phyloP scores from a whole-genome alignment of 2,113 vertebrate species.

The Sebastes schlegelii region DNA sequence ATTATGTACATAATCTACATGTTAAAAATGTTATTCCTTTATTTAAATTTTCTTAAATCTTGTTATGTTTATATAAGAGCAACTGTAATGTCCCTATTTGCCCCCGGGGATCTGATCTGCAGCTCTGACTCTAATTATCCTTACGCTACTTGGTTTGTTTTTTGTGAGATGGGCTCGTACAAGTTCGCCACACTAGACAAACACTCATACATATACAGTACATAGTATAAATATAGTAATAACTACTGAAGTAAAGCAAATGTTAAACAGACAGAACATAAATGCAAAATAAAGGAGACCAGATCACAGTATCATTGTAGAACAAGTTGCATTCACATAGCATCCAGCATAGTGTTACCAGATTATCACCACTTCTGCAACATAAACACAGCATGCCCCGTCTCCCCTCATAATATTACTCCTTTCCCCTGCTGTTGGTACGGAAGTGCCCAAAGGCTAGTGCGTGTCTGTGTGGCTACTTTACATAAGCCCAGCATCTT shows the following conservation, averaged over 20 bases:
- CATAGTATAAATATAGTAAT: neutral
- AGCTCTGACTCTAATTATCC: too few relatives aligned
- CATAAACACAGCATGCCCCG: conserved; percentile 37
- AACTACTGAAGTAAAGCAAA: neutral
- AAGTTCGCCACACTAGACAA: neutral
- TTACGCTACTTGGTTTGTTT: neutral
- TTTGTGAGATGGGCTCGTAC: neutral
- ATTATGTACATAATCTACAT: too few relatives aligned
- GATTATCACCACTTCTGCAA: conserved; percentile 39
- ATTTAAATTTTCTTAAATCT: too few relatives aligned
- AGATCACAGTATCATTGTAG: conserved; percentile 7
- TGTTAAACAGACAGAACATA: neutral
- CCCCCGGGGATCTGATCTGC: too few relatives aligned
- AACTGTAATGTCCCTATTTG: too few relatives aligned
- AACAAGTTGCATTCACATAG: conserved; percentile 19
- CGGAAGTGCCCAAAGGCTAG: conserved; percentile 43
- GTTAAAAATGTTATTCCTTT: too few relatives aligned
- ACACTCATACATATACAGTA: neutral
- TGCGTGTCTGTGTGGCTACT: conserved; percentile 32
- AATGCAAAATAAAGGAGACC: conserved; percentile 21
- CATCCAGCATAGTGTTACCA: conserved; percentile 19
- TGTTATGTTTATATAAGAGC: too few relatives aligned
- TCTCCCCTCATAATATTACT: conserved; percentile 45
- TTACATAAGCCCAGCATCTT: conserved; percentile 63
- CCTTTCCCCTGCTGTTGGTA: conserved; percentile 28